phyloP scores from a whole-genome alignment of 2,797 vertebrate species.

The Sebastes minor region DNA sequence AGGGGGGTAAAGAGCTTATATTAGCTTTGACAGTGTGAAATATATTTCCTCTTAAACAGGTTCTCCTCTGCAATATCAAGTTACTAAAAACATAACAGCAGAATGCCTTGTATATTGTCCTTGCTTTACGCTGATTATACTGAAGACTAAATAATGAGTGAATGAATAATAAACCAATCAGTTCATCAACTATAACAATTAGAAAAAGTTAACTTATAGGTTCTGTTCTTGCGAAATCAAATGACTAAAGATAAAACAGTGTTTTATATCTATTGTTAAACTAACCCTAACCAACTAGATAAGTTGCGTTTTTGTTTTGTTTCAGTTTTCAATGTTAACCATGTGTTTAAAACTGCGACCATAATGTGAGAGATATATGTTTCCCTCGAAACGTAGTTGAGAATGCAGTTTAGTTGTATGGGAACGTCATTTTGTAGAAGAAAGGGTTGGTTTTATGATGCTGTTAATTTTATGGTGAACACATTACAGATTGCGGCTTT shows the following conservation, averaged over 20 bases:
- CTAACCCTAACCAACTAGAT: not conserved
- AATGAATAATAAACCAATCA: not conserved
- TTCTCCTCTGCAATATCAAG: not conserved
- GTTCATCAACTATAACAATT: not conserved
- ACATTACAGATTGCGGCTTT: not conserved
- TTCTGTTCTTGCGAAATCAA: not conserved
- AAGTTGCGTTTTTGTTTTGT: too few relatives aligned
- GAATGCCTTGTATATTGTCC: not conserved
- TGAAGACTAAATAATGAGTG: not conserved
- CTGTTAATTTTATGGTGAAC: not conserved
- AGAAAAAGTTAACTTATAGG: not conserved
- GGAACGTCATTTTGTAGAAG: not conserved
- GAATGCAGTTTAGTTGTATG: not conserved
- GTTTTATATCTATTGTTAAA: too few relatives aligned
- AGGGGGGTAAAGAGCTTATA: conserved; percentile 32
- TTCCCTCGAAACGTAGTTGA: not conserved
- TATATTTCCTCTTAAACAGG: not conserved
- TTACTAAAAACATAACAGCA: not conserved
- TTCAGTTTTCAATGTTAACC: not conserved
- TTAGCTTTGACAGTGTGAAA: conserved; percentile 34
- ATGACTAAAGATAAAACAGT: not conserved
- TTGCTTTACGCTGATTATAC: not conserved
- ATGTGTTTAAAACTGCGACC: not conserved
- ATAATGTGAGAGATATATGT: not conserved
- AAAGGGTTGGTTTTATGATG: not conserved